Evolutionary conservation across 2,888 invertebrate species (phyloP), one percentile per base, ranked within the genome.

Genomic region (Caenorhabditis japonica): DNA sequence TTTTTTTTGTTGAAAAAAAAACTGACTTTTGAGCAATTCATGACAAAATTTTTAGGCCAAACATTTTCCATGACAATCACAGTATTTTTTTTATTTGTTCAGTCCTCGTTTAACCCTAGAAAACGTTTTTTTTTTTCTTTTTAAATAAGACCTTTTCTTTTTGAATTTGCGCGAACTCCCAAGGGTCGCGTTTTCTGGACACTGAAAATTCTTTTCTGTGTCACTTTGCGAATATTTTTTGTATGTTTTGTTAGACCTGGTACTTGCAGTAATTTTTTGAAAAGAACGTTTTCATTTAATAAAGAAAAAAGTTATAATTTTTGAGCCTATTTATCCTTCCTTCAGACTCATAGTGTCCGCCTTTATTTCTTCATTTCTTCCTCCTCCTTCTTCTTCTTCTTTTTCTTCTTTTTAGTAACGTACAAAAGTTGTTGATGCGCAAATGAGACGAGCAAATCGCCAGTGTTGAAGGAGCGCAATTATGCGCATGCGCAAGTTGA

Each of bases 401-500:
- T 55, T 49, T 59, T 55, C 30, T 27, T 36, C 46, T 47, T 21
- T 43, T 15, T 13, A 36, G 46, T 55, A 53, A 55, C 19, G 56
- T 66, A 66, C 66, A 66, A 21, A 66, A 66, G 66, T 56, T 66
- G 66, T 66, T 66, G 66, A 66, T 66, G 66, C 66, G 56, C 66
- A 66, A 66, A 66, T 66, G 61, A 61, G 56, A 70, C 70, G 60
- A 70, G 70, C 61, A 70, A 70, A 70, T 71, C 62, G 71, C 23
- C 62, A 56, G 58, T 21, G 66, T 51, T 53, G 59, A 72, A 72
- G 59, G 36, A 49, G 59, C 33, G 64, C 72, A 72, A 72, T 72
- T 72, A 72, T 64, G 72, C 47, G 55, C 72, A 72, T 72, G 59
- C 55, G 30, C 59, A 72, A 72, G 62, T 64, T 72, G 72, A 64